Evolutionary conservation across 37 sponge, comb jelly and placozoan genomes (phyloP).

Genomic region (Hexactinellida sp.): DNA sequence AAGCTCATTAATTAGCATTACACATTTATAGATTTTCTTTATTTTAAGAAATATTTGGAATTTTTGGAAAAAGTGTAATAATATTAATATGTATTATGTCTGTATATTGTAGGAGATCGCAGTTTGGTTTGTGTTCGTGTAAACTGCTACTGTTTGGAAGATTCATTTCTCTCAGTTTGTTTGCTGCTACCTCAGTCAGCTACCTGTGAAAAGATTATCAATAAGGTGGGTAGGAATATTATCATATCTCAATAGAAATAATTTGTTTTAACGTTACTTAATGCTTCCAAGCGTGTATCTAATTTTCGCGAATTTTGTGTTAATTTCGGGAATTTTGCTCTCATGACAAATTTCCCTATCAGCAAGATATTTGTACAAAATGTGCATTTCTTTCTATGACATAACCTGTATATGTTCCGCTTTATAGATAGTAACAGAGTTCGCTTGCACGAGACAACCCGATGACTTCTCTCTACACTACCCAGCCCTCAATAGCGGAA

Average conservation of each 20-base stretch:
- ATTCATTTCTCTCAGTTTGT: background rate
- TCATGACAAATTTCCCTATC: no score
- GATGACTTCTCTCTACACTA: background rate
- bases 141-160: background rate
- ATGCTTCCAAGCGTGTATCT: no score
- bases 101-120: background rate
- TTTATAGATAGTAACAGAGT: background rate
- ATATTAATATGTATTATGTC: background rate
- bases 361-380: no score
- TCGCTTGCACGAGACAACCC: background rate
- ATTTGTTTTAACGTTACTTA: no score
- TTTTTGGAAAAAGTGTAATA: no score
- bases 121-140: background rate
- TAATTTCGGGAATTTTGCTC: no score
- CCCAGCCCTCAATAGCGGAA: background rate
- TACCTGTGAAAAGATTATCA: constrained; percentile 10
- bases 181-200: background rate
- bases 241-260: background rate
- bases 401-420: background rate
- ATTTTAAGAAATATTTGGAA: no score
- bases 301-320: no score
- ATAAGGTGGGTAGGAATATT: background rate
- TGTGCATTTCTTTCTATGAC: no score
- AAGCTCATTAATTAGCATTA: no score
- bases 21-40: no score